Conservation (phyloP, 1,140 invertebrate genomes). For the Tetragonula clypearis region DNA sequence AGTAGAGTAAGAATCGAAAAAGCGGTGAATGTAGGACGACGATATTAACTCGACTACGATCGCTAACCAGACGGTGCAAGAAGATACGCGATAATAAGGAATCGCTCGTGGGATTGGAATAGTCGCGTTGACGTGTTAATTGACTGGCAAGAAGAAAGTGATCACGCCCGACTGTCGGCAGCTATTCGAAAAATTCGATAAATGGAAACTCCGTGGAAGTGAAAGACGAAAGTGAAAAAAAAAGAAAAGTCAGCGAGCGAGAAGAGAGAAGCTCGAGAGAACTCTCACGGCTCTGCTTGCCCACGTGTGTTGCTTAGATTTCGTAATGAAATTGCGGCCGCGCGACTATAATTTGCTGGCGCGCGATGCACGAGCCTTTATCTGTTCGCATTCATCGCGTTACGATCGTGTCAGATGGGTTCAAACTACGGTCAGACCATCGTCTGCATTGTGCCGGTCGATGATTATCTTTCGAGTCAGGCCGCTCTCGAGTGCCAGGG, state of each 20-base stretch:
- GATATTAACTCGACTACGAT: constrained; percentile 5
- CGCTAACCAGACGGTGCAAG: neutral
- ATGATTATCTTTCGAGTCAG: constrained; percentile 39
- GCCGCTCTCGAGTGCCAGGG: neutral
- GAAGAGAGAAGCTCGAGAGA: constrained; percentile 47
- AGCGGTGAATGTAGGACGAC: neutral
- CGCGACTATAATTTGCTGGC: constrained; percentile 57
- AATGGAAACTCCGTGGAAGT: neutral
- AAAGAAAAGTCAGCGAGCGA: constrained; percentile 4
- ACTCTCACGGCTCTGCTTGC: constrained; percentile 54
- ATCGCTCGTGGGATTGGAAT: neutral
- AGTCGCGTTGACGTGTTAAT: constrained; percentile 47
- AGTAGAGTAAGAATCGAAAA: too few relatives aligned
- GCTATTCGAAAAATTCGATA: constrained; percentile 30
- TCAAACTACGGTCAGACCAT: constrained; percentile 27
- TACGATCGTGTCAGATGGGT: constrained; percentile 51
- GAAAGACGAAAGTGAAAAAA: neutral
- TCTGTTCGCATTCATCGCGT: constrained; percentile 58
- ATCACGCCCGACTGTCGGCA: constrained; percentile 17
- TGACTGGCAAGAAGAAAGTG: neutral
- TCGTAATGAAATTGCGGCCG: constrained; percentile 56
- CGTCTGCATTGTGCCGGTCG: constrained; percentile 33
- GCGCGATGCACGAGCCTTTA: constrained; percentile 62
- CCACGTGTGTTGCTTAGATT: constrained; percentile 54
- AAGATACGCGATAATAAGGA: constrained; percentile 39